Percentiles rank a stretch among this genome's conserved stretches.
Evolutionary conservation across 2,797 vertebrate genomes (phyloP).

Genomic region (Phataginus tetradactyla): DNA sequence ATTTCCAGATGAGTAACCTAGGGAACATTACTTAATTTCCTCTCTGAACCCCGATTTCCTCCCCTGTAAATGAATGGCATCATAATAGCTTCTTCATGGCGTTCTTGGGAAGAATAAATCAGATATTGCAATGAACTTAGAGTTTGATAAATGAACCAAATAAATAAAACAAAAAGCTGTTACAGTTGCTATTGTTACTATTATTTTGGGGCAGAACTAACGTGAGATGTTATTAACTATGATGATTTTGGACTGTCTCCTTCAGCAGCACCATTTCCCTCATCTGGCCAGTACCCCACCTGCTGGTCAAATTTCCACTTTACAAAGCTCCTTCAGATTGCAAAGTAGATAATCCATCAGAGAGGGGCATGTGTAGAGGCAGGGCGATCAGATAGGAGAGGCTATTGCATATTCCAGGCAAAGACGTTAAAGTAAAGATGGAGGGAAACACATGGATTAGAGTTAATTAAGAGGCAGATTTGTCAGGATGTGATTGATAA

Average conservation of each 20-base stretch:
- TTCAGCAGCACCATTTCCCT: too few species aligned
- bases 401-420: background rate
- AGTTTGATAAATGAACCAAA: background rate
- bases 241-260: background rate
- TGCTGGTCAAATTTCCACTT: background rate
- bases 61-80: background rate
- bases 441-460: background rate
- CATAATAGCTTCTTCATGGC: background rate
- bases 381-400: background rate
- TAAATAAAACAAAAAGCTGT: background rate
- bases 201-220: background rate
- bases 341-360: background rate
- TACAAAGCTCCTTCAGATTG: background rate
- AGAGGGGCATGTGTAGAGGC: background rate
- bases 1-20: background rate
- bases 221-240: background rate
- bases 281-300: accelerated
- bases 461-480: background rate
- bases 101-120: background rate
- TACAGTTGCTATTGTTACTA: background rate
- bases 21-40: background rate
- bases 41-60: background rate
- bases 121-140: background rate
- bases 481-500: background rate
- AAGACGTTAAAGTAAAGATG: background rate